phyloP scores from a whole-genome alignment of 2,113 vertebrate genomes.

The Heptranchias perlo region DNA sequence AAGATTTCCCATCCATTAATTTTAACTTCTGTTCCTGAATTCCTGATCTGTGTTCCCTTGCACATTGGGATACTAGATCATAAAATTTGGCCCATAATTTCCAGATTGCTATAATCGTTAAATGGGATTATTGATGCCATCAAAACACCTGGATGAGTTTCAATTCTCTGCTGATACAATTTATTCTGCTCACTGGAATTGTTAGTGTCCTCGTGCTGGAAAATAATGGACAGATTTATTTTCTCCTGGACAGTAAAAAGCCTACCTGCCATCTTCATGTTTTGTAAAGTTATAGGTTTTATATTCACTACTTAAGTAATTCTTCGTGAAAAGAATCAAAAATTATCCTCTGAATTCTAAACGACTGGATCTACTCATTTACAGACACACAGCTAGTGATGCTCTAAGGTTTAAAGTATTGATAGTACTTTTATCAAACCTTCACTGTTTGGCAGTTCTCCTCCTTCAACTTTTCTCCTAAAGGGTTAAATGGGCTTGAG shows the following conservation, averaged over 20 bases:
- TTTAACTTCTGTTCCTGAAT: not conserved
- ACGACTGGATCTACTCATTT: too few relatives aligned
- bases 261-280: not conserved
- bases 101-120: not conserved
- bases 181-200: slow-evolving; percentile 6
- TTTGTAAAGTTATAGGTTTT: not conserved
- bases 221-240: slow-evolving; percentile 14
- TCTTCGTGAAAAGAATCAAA: not conserved
- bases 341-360: not conserved
- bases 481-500: not conserved
- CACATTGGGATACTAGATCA: not conserved
- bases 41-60: not conserved
- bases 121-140: not conserved
- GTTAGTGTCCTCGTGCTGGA: not conserved
- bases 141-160: slow-evolving; percentile 17
- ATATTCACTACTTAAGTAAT: not conserved
- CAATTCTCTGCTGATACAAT: not conserved
- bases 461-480: not conserved
- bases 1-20: not conserved
- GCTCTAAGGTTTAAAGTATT: not conserved
- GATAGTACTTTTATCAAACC: not conserved
- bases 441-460: not conserved
- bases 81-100: slow-evolving; percentile 24
- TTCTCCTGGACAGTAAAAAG: not conserved
- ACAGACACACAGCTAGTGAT: not conserved